Base-by-base conservation (phyloP, 2,797 vertebrate species). In the Phrynocephalus guinanensis region DNA sequence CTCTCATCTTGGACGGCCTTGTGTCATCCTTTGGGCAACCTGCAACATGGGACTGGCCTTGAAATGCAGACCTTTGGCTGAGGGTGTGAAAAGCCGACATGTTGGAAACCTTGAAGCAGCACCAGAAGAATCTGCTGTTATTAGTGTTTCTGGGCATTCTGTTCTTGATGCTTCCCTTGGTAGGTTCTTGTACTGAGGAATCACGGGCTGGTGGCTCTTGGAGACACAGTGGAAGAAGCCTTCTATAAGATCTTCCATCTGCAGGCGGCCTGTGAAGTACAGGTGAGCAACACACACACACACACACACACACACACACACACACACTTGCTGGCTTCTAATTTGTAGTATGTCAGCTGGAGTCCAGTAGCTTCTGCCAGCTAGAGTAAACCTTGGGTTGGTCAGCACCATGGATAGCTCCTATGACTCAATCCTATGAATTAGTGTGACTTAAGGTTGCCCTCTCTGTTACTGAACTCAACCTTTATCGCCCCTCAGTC, bases 231-330 rank as follows among this genome's bases (percentile, higher is more conserved):
- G 9, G 99, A 99, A 94, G 99, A 99, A 93, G 98, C 99, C 0
- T 99, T 99, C 94, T 99, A 99, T 93, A 98, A 98, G 93, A 96
- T 98, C 95, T 99, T 98, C 94, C 98, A 99, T 88, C 97, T 99
- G 94, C 98, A 99, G 96, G 97, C 98, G 0, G 99, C 99, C 77
- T 99, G 99, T 84, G 98, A 99, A 95, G 97, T 99, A 76, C 99
- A 99, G 98, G 99, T 99, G 93, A 92, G 92, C 0, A 1, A 1
- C 8, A 4, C 22, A 18, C 9, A 44, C 60, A 13, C 78, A 60
- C 60, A 16, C 20, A 20, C 3, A 15, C 38, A 52, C 5, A 2
- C 30, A 8, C 70, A 71, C 70, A 30, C 30, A 5, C n/a, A 24
- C 0, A 1, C 20, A n/a, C 0, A 16, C 26, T 44, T 73, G 6